Conservation (phyloP, 2,888 invertebrate species). For the Dolichopus griseipennis region DNA sequence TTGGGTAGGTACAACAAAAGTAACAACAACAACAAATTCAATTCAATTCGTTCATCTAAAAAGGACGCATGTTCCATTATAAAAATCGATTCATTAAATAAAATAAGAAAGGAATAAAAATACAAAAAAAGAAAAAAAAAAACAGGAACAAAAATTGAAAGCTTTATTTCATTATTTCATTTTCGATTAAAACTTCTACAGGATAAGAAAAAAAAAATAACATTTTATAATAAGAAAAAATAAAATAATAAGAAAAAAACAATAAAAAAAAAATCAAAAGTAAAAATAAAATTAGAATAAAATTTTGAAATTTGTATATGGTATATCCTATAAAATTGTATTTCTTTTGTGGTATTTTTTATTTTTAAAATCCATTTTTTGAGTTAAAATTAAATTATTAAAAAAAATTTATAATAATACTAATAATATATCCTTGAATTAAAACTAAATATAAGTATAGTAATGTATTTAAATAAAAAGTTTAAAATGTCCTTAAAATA, state of each 20-base stretch:
- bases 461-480: not conserved
- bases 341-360: not conserved
- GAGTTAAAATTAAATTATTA: too few relatives aligned
- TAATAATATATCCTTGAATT: too few relatives aligned
- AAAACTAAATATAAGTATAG: too few relatives aligned
- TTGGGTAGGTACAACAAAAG: not conserved
- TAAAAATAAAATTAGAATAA: too few relatives aligned
- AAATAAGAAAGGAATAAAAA: too few relatives aligned
- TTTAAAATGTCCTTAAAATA: not conserved
- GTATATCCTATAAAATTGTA: not conserved
- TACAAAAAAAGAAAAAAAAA: not conserved
- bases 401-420: too few relatives aligned
- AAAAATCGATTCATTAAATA: slow-evolving; percentile 1
- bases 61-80: not conserved
- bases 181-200: not conserved
- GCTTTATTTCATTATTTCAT: not conserved
- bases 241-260: not conserved
- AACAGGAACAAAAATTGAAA: not conserved
- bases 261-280: not conserved
- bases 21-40: not conserved
- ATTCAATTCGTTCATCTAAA: not conserved
- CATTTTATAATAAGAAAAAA: too few relatives aligned
- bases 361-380: not conserved
- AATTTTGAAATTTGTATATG: not conserved
- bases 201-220: too few relatives aligned